phyloP scores from a whole-genome alignment of 2,113 vertebrate species.

The Glareola pratincola region DNA sequence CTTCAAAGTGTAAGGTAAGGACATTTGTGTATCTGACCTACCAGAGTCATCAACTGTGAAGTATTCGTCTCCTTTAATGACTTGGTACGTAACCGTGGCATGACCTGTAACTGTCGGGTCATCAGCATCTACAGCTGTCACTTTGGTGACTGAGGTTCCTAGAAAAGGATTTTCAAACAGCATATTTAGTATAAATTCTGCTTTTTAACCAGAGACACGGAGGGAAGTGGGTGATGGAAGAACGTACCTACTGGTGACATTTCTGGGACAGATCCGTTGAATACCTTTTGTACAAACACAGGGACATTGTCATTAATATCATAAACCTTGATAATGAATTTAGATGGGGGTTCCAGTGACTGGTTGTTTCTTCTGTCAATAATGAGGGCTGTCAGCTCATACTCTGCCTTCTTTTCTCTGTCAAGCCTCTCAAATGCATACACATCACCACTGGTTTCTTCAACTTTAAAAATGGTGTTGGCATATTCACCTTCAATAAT shows the following conservation, averaged over 20 bases:
- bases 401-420: slow-evolving; percentile 82
- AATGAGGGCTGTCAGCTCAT: slow-evolving; percentile 80
- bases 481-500: slow-evolving; percentile 83
- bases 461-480: slow-evolving; percentile 81
- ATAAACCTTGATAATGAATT: slow-evolving; percentile 83
- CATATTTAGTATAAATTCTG: background rate
- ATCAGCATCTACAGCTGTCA: slow-evolving; percentile 88
- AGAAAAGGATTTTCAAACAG: background rate
- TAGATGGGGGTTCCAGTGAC: slow-evolving; percentile 77
- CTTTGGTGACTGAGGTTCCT: slow-evolving; percentile 82
- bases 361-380: slow-evolving; percentile 67
- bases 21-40: slow-evolving; percentile 43
- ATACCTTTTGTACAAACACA: slow-evolving; percentile 72
- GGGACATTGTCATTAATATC: slow-evolving; percentile 93
- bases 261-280: slow-evolving; percentile 84
- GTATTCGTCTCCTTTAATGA: slow-evolving; percentile 72
- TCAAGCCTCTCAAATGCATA: slow-evolving; percentile 81
- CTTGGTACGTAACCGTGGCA: slow-evolving; percentile 78
- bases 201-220: background rate
- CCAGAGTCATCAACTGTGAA: slow-evolving; percentile 84
- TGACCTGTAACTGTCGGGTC: slow-evolving; percentile 86
- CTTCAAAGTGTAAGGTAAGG: background rate
- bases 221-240: background rate
- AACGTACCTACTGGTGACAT: slow-evolving; percentile 81
- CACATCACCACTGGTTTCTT: slow-evolving; percentile 78